These are phyloP conservation scores for Oscheius myriophilus DNA, from an alignment of 2,888 invertebrate genomes.

Conservation along the genomic window DNA sequence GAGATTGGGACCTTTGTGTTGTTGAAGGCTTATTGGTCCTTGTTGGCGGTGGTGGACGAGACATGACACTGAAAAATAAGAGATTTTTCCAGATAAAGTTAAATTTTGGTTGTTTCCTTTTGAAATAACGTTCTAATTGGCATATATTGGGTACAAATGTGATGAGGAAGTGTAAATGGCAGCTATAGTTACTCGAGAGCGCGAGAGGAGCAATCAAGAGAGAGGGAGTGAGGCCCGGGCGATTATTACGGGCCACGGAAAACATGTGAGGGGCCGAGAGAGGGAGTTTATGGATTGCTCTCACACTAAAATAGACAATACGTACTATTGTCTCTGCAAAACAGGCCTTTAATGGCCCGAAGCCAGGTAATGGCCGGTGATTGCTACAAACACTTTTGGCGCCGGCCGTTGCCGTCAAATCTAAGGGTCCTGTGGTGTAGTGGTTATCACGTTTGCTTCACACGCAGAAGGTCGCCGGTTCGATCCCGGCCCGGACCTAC, in stretches of 20 bases:
- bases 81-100: no score
- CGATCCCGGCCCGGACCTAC: constrained; percentile 49
- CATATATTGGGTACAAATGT: neutral
- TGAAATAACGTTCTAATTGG: neutral
- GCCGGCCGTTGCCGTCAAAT: no score
- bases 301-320: no score
- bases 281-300: no score
- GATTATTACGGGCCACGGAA: no score
- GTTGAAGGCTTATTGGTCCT: constrained; percentile 2
- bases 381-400: no score
- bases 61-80: constrained; percentile 17
- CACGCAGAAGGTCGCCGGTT: constrained; percentile 64
- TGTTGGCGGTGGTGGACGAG: constrained; percentile 9
- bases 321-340: no score
- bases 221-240: neutral
- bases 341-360: no score
- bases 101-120: no score
- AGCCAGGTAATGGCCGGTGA: no score
- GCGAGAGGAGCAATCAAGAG: neutral
- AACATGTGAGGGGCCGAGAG: no score
- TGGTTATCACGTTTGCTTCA: constrained; percentile 36
- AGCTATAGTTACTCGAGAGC: neutral
- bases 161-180: neutral
- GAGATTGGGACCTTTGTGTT: constrained; percentile 7
- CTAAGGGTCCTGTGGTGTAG: no score